A percentile compares a stretch with the other conserved stretches of the same genome.
These are phyloP conservation scores for Hipposideros larvatus DNA, from an alignment of 2,797 vertebrate genomes.

Conservation along the genomic window DNA sequence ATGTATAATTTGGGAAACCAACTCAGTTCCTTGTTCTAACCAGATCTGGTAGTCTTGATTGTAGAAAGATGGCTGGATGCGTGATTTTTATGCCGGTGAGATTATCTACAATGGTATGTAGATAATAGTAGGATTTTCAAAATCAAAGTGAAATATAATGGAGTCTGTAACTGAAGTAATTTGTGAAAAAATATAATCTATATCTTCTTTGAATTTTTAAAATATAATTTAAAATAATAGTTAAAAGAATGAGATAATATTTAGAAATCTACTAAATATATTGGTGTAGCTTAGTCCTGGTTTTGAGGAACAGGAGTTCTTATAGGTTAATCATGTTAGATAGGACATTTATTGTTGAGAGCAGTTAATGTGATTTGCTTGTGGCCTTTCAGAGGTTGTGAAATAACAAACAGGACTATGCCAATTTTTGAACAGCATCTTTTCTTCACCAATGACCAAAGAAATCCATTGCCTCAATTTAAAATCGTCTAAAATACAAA, in stretches of 20 bases:
- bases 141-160: constrained; percentile 25
- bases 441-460: constrained; percentile 24
- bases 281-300: not conserved
- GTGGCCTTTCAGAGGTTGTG: constrained; percentile 45
- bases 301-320: constrained; percentile 16
- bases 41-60: constrained; percentile 9
- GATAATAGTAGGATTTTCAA: not conserved
- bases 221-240: constrained; percentile 42
- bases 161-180: constrained; percentile 54
- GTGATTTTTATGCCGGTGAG: constrained; percentile 33
- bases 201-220: constrained; percentile 51
- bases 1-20: not conserved
- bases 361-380: constrained; percentile 14
- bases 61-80: constrained; percentile 7
- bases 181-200: constrained; percentile 38
- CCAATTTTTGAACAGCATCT: constrained; percentile 24
- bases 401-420: not conserved
- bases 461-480: not conserved
- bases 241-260: constrained; percentile 29
- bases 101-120: not conserved
- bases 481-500: not conserved
- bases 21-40: not conserved
- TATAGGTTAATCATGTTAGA: constrained; percentile 4
- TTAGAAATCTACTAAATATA: constrained; percentile 28
- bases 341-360: constrained; percentile 12